Percentiles rank a stretch among this genome's conserved stretches.
phyloP scores from a whole-genome alignment of 2,888 invertebrate genomes.

The Mythimna vitellina region DNA sequence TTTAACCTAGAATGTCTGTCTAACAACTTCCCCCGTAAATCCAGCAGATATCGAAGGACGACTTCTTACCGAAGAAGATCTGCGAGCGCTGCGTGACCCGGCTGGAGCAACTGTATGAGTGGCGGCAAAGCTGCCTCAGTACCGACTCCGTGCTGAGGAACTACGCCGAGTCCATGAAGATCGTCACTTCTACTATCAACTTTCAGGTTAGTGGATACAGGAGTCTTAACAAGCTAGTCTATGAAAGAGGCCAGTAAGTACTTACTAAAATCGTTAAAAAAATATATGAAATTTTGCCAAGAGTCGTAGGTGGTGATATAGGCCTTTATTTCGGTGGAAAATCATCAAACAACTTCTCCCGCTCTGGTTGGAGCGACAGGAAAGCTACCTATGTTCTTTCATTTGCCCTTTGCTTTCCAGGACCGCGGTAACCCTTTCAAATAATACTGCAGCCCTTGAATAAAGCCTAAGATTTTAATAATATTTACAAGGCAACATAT shows the following conservation, averaged over 20 bases:
- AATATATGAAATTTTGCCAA: too few relatives aligned
- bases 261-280: too few relatives aligned
- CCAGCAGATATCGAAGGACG: slow-evolving; percentile 93
- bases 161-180: slow-evolving; percentile 93
- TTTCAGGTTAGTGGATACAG: slow-evolving; percentile 89
- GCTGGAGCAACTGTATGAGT: slow-evolving; percentile 93
- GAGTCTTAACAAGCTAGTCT: not conserved
- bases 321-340: not conserved
- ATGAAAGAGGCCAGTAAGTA: not conserved
- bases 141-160: slow-evolving; percentile 92
- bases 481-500: not conserved
- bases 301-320: too few relatives aligned
- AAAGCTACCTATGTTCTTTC: too few relatives aligned
- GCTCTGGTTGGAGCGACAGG: too few relatives aligned
- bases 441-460: too few relatives aligned
- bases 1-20: slow-evolving; percentile 29
- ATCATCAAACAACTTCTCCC: too few relatives aligned
- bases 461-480: not conserved
- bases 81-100: slow-evolving; percentile 92
- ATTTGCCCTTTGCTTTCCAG: too few relatives aligned
- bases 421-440: too few relatives aligned
- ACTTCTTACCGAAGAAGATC: slow-evolving; percentile 93
- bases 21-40: slow-evolving; percentile 60
- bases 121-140: slow-evolving; percentile 92
- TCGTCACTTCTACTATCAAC: slow-evolving; percentile 92